Evolutionary conservation across 2,888 invertebrate genomes (phyloP), one percentile per base, ranked within the genome.

Genomic region (Chrysolina americana): DNA sequence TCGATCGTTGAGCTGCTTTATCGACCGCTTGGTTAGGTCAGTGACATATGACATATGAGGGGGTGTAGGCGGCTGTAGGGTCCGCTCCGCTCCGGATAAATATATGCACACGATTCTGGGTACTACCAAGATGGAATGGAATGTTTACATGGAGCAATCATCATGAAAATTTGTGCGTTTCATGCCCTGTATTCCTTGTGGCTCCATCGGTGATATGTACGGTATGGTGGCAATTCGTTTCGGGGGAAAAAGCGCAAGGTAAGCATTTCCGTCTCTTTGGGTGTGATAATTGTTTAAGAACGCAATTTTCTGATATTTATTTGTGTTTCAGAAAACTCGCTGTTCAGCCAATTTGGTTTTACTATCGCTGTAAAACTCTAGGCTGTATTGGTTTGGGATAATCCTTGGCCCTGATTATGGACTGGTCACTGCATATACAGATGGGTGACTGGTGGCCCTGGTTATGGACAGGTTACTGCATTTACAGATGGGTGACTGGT

Each of bases 201-300:
- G 47, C 47, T 15, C 47, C 47, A 47, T n/a, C 47, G 47, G 47
- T 47, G 47, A 47, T 47, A 47, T 47, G 47, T 47, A 47, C 47
- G 47, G 44, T 44, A 44, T 8, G 15, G 13, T n/a, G 6, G 47
- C 15, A 47, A n/a, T 15, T 6, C 9, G 15, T 47, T 47, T 47
- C 47, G 47, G 47, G n/a, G 15, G 47, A n/a, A n/a, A 47, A 47
- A 15, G 47, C n/a, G 47, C 9, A 3, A 47, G 47, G 47, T 47
- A 47, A 47, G 47, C 15, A 47, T 47, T 47, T 47, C 15, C 15
- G 15, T 47, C 47, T 47, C 47, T 47, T 47, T 47, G 6, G 47
- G 15, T 47, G 47, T 47, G 15, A n/a, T n/a, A n/a, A n/a, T n/a
- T n/a, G n/a, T n/a, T 13, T 6, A 2, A 47, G 9, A 5, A 4